Percentiles rank a stretch among this genome's conserved stretches.
These are phyloP conservation scores for Lacerta bilineata DNA, from an alignment of 2,797 vertebrate genomes.

Conservation along the genomic window DNA sequence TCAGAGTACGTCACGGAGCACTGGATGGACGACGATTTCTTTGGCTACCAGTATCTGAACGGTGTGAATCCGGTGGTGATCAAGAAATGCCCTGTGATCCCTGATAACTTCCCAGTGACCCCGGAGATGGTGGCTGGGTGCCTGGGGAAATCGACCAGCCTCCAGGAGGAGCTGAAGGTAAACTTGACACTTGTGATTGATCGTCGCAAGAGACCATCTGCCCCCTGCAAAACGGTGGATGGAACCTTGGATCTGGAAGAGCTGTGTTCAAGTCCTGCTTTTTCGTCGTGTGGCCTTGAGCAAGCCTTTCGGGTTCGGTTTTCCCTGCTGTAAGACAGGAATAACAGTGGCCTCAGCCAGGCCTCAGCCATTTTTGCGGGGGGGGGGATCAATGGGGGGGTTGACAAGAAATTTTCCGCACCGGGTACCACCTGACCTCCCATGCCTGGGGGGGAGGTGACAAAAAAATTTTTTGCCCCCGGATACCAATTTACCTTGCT, in stretches of 20 bases:
- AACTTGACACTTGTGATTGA: background rate
- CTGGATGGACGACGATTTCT: constrained; percentile 88
- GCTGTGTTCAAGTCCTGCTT: background rate
- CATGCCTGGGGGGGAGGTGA: too few species aligned
- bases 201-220: background rate
- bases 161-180: constrained; percentile 85
- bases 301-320: background rate
- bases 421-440: too few species aligned
- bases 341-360: too few species aligned
- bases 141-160: constrained; percentile 78
- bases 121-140: constrained; percentile 81
- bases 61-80: constrained; percentile 88
- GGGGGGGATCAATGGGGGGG: too few species aligned
- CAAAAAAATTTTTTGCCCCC: too few species aligned
- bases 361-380: too few species aligned
- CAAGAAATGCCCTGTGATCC: constrained; percentile 74
- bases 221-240: too few species aligned
- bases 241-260: background rate
- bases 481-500: too few species aligned
- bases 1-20: constrained; percentile 86
- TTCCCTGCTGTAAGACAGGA: background rate
- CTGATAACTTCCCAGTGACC: constrained; percentile 83
- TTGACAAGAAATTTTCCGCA: too few species aligned
- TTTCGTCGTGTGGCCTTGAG: background rate
- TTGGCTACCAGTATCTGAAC: constrained; percentile 88